Conservation (phyloP, 2,797 vertebrate species). For the Tamandua tetradactyla region DNA sequence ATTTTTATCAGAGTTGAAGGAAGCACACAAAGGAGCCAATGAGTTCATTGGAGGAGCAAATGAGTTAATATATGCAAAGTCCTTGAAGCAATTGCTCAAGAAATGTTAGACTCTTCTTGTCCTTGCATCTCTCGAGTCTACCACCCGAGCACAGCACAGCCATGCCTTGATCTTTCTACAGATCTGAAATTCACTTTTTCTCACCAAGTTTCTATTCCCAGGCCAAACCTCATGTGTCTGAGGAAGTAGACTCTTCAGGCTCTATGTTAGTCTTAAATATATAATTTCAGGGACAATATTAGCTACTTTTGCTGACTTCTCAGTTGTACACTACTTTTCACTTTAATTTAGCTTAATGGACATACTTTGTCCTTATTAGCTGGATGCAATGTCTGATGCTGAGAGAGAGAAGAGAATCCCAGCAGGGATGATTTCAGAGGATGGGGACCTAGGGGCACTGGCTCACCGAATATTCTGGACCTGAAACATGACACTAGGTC, state of each 20-base stretch:
- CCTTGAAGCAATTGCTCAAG: not conserved
- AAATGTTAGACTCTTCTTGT: not conserved
- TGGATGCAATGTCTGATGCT: not conserved
- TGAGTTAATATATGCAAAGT: not conserved
- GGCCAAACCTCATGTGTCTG: not conserved
- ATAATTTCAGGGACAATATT: not conserved
- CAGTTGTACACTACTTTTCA: not conserved
- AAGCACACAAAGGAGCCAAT: too few species aligned
- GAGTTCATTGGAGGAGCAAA: not conserved
- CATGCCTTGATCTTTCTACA: not conserved
- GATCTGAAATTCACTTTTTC: not conserved
- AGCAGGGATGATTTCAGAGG: not conserved
- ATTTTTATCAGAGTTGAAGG: not conserved
- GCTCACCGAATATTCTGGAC: not conserved
- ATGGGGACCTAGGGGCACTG: too few species aligned
- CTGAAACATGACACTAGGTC: fast-evolving
- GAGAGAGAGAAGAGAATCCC: not conserved
- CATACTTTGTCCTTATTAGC: not conserved
- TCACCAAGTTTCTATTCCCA: not conserved
- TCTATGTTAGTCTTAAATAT: not conserved
- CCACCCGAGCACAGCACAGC: not conserved
- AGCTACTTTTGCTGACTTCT: not conserved
- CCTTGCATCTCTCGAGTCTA: not conserved
- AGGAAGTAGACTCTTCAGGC: not conserved
- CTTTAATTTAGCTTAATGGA: not conserved